Conservation (phyloP, 2,113 vertebrate genomes). For the rat (Rattus norvegicus) region DNA sequence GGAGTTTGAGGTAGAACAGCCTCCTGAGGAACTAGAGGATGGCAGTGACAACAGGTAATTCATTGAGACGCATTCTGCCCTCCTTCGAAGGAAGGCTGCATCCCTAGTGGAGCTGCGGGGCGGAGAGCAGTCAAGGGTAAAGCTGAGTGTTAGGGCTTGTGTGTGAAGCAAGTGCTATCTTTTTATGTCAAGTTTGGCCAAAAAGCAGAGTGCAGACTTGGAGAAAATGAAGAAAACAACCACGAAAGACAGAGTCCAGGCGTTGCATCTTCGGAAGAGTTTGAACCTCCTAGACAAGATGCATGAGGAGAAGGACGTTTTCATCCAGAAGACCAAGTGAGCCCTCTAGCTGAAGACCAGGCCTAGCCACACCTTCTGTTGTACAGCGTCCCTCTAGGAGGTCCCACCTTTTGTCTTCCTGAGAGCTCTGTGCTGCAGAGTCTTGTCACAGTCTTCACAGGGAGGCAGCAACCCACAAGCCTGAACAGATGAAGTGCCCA, state of each 20-base stretch:
- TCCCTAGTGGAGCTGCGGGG: neutral
- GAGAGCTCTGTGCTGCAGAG: neutral
- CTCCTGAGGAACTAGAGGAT: neutral
- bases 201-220: neutral
- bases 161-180: neutral
- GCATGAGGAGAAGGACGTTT: slow-evolving; percentile 85
- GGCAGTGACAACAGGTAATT: neutral
- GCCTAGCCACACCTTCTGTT: neutral
- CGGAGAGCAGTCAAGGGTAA: neutral
- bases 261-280: slow-evolving; percentile 82
- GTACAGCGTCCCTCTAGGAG: neutral
- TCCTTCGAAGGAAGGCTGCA: neutral
- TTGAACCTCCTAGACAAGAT: slow-evolving; percentile 84
- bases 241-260: slow-evolving; percentile 73
- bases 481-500: neutral
- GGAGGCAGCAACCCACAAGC: neutral
- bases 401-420: neutral
- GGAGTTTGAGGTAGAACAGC: neutral
- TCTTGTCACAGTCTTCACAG: neutral
- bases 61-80: accelerated
- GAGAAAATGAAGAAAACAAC: neutral
- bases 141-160: accelerated
- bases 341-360: neutral
- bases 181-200: slow-evolving; percentile 64
- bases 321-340: slow-evolving; percentile 87